A percentile compares a stretch with the other conserved stretches of the same genome.
These are phyloP conservation scores for Polydrusus cervinus DNA, from an alignment of 2,888 invertebrate species.

Conservation along the genomic window DNA sequence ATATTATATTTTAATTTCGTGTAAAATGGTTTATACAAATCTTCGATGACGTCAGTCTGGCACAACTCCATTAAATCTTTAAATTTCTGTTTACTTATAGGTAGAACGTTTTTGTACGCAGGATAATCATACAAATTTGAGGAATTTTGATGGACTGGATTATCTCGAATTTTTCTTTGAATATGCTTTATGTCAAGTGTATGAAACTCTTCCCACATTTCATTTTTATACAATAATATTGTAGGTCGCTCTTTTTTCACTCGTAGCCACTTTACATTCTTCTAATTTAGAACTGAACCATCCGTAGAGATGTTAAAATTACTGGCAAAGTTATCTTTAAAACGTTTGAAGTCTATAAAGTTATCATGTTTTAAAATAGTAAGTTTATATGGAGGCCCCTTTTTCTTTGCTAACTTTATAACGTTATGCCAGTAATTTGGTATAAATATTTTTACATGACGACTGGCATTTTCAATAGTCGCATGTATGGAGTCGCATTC, in stretches of 20 bases:
- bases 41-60: background rate
- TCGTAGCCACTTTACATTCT: background rate
- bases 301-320: constrained; percentile 1
- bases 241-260: background rate
- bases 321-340: background rate
- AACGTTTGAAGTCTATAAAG: background rate
- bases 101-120: background rate
- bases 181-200: background rate
- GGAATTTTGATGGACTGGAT: too few relatives aligned
- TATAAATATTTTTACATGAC: background rate
- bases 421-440: background rate
- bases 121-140: background rate
- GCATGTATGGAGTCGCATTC: constrained; percentile 3
- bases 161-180: background rate
- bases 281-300: background rate
- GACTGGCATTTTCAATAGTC: background rate
- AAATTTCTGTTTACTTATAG: background rate
- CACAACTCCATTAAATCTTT: background rate
- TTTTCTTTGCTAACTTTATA: background rate
- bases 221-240: background rate
- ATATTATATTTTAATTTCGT: background rate
- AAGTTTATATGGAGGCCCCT: background rate
- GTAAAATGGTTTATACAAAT: background rate
- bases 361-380: background rate
- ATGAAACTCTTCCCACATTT: background rate